Evolutionary conservation across 2,888 invertebrate species (phyloP).

Genomic region (Bedellia somnulentella): DNA sequence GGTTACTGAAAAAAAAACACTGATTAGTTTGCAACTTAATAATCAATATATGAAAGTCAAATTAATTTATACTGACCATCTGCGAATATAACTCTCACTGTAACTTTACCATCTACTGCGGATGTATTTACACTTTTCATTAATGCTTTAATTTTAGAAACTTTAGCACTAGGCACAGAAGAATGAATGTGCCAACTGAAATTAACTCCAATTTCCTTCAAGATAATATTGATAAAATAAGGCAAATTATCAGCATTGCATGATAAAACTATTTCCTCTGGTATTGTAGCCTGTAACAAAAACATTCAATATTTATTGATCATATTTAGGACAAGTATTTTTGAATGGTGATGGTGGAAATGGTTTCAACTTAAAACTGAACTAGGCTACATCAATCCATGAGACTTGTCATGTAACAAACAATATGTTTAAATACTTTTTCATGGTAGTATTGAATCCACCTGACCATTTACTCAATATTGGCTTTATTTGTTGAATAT

Average conservation of each 20-base stretch:
- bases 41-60: no score
- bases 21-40: background rate
- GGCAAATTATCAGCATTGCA: constrained; percentile 67
- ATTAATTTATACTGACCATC: constrained; percentile 69
- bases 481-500: no score
- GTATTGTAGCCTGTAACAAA: constrained; percentile 33
- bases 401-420: no score
- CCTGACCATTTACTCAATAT: no score
- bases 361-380: no score
- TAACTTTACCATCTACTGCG: constrained; percentile 27
- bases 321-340: no score
- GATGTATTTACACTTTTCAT: constrained; percentile 20
- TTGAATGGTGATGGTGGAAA: no score
- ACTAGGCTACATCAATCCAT: no score
- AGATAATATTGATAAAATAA: constrained; percentile 65
- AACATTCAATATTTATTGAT: no score
- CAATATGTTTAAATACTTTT: no score
- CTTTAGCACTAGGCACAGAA: constrained; percentile 47
- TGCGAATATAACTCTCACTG: constrained; percentile 76
- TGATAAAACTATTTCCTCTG: constrained; percentile 66
- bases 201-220: constrained; percentile 55
- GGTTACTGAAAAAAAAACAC: constrained; percentile 53
- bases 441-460: no score
- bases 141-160: constrained; percentile 30
- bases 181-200: constrained; percentile 67